Conservation (phyloP, 2,888 invertebrate species). For the Agonopterix alstromeriana region DNA sequence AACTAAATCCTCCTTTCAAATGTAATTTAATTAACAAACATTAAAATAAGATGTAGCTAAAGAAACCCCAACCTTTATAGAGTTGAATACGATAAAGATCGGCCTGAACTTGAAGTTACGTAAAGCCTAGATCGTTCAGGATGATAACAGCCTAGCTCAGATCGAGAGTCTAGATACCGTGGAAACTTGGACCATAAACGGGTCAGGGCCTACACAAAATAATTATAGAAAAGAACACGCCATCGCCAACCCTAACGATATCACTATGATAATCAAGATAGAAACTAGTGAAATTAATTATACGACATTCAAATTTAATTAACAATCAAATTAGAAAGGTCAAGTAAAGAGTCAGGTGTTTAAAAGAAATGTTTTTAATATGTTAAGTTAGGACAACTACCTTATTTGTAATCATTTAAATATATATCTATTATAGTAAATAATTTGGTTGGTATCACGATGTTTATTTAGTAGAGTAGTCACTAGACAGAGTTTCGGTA, state of each 20-base stretch:
- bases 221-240: constrained; percentile 15
- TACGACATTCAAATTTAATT: constrained; percentile 21
- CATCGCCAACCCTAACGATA: constrained; percentile 4
- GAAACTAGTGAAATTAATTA: constrained; percentile 19
- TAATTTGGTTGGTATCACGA: too few relatives aligned
- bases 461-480: too few relatives aligned
- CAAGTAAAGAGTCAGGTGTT: constrained; percentile 9
- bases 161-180: constrained; percentile 49
- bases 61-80: neutral
- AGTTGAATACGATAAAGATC: constrained; percentile 32
- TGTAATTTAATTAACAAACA: too few relatives aligned
- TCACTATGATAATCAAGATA: constrained; percentile 11
- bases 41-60: too few relatives aligned
- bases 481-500: too few relatives aligned
- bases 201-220: constrained; percentile 43
- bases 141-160: constrained; percentile 41
- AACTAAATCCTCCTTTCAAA: too few relatives aligned
- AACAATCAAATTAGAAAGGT: constrained; percentile 21
- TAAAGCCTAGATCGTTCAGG: constrained; percentile 41
- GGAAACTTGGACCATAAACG: constrained; percentile 47
- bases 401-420: too few relatives aligned
- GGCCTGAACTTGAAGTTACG: constrained; percentile 48
- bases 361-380: neutral
- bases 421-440: too few relatives aligned
- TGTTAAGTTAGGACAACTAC: neutral